Base-by-base conservation (phyloP, 23 tunicate genomes). In the Halocynthia roretzi region DNA sequence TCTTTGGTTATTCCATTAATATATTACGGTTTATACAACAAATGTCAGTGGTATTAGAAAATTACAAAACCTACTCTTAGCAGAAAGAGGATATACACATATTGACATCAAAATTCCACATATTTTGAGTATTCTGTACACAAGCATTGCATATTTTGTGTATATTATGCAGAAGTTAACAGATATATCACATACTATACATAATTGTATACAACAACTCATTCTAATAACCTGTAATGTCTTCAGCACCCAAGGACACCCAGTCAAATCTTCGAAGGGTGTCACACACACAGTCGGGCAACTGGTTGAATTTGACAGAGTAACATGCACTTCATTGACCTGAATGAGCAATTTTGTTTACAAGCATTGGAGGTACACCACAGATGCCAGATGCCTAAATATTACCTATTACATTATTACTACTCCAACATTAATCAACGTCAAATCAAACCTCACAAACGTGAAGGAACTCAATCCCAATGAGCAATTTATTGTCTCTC, bases 171-270 rank as follows among this genome's bases (percentile, higher is more conserved):
- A n/a, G n/a, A 31, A 31, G 44, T 31, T 31, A 31, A 1, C 44
- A 31, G 44, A 31, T 31, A 31, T 0, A 31, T 31, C 44, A 31
- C 44, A 31, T 31, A 31, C 44, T 31, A 31, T 31, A 31, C 44
- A 31, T 31, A 31, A 31, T 31, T 31, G 44, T 31, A 31, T 31
- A 31, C 44, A 31, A 31, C 44, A 31, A 31, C 44, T 31, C 4
- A 31, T 31, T 31, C 44, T 15, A 15, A 20, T 44, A 6, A 74
- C 78, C 78, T 74, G 78, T 50, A 92, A 67, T 17, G 98, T 92
- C 74, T 92, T 92, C 56, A 92, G 75, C 66, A 92, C 91, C 98
- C 98, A 92, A 7, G 98, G 93, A 67, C 98, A 92, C 11, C 98
- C 98, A 21, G 83, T 92, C 7, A 92, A 72, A 71, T 92, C 98